Conservation (phyloP, 2,113 vertebrate genomes). For the Gorilla gorilla region DNA sequence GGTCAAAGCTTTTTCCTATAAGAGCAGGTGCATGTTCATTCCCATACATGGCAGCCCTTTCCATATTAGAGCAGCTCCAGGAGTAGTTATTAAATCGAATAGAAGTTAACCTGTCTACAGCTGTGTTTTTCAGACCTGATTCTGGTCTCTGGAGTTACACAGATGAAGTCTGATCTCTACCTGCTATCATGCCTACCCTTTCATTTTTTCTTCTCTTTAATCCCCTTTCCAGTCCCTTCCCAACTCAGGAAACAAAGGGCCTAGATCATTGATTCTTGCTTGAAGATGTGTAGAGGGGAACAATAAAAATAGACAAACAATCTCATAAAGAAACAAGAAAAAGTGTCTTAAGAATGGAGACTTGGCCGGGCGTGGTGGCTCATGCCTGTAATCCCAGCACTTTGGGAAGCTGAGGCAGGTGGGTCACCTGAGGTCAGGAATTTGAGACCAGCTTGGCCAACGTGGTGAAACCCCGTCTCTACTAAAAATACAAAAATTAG, state of each 20-base stretch:
- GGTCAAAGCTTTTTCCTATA: background rate
- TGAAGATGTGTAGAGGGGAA: background rate
- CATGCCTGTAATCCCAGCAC: too few species aligned
- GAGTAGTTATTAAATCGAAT: background rate
- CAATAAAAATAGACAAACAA: background rate
- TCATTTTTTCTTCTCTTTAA: background rate
- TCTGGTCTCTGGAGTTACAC: background rate
- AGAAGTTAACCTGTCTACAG: background rate
- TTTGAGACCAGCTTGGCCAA: too few species aligned
- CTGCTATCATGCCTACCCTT: background rate
- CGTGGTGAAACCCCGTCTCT: too few species aligned
- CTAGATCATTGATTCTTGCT: constrained; percentile 7
- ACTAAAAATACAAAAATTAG: too few species aligned
- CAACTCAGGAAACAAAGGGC: background rate
- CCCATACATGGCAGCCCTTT: background rate
- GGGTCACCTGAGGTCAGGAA: too few species aligned
- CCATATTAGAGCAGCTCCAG: background rate
- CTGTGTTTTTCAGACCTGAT: background rate
- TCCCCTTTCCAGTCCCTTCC: background rate
- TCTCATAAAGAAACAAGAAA: constrained; percentile 18
- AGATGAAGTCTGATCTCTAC: background rate
- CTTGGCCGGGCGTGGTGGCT: too few species aligned
- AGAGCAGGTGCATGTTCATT: background rate
- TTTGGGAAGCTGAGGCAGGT: too few species aligned
- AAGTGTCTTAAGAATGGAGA: background rate